A percentile compares a stretch with the other conserved stretches of the same genome.
Conservation (phyloP, 2,113 vertebrate species). For the Phylloscopus trochiloides region DNA sequence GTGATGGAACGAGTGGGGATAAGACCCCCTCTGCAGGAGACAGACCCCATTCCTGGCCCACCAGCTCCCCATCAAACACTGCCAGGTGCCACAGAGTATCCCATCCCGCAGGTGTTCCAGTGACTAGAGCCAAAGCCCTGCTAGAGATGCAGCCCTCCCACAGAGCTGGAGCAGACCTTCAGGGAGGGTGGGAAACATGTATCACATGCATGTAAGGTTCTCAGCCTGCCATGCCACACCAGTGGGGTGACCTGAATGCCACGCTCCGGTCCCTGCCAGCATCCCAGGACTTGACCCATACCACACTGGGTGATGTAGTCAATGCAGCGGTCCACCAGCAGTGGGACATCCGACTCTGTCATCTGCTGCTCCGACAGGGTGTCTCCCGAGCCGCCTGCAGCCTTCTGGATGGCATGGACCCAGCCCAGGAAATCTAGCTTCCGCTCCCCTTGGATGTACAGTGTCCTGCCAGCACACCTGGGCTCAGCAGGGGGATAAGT, state of each 20-base stretch:
- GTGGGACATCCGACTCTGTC: constrained; percentile 84
- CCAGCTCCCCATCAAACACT: not conserved
- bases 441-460: constrained; percentile 90
- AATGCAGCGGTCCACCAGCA: constrained; percentile 90
- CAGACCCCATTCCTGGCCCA: not conserved
- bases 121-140: not conserved
- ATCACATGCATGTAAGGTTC: rapidly evolving
- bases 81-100: no score
- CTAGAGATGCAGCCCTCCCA: not conserved
- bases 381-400: constrained; percentile 84
- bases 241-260: not conserved
- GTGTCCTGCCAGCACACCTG: constrained; percentile 64
- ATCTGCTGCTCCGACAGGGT: constrained; percentile 90
- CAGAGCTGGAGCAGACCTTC: not conserved
- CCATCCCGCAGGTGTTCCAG: not conserved
- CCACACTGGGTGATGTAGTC: constrained; percentile 90
- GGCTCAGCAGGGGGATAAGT: not conserved
- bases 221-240: not conserved
- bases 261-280: rapidly evolving
- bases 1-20: rapidly evolving
- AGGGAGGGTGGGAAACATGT: no score
- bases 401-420: constrained; percentile 84
- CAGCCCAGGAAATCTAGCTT: constrained; percentile 89
- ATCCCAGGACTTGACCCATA: constrained; percentile 17
- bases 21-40: not conserved